Percentiles rank a stretch among this genome's conserved stretches.
Evolutionary conservation across 2,797 vertebrate species (phyloP).

Genomic region (Lagodon rhomboides): DNA sequence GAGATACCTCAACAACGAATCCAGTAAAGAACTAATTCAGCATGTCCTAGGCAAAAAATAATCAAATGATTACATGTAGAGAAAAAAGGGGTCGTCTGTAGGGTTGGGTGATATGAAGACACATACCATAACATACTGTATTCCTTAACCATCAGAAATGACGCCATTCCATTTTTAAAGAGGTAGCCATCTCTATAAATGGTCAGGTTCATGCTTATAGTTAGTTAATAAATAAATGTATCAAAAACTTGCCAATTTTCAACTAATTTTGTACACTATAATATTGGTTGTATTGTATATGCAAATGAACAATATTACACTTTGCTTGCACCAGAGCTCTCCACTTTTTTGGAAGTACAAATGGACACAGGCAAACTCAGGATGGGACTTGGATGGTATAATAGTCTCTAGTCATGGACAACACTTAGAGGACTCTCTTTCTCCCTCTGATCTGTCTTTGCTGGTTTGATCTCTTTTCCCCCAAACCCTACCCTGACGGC

Average conservation of each 20-base stretch:
- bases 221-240: neutral
- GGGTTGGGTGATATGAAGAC: too few species aligned
- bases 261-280: too few species aligned
- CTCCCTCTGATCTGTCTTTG: neutral
- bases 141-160: neutral
- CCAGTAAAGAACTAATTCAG: neutral
- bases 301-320: too few species aligned
- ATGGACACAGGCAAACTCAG: neutral
- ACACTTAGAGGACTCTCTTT: neutral
- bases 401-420: constrained; percentile 16
- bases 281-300: too few species aligned
- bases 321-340: too few species aligned
- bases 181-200: neutral
- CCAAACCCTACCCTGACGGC: neutral
- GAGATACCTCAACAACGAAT: neutral
- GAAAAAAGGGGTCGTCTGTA: neutral
- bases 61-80: neutral
- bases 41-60: neutral
- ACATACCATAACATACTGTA: too few species aligned
- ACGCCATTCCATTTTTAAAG: neutral
- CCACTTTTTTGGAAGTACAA: too few species aligned
- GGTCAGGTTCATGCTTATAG: neutral
- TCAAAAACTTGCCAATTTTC: too few species aligned
- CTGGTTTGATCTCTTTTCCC: neutral
- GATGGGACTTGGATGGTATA: neutral